These are phyloP conservation scores for Actinostola sp. DNA, from an alignment of 92 coral and sea anemone species.

Conservation along the genomic window DNA sequence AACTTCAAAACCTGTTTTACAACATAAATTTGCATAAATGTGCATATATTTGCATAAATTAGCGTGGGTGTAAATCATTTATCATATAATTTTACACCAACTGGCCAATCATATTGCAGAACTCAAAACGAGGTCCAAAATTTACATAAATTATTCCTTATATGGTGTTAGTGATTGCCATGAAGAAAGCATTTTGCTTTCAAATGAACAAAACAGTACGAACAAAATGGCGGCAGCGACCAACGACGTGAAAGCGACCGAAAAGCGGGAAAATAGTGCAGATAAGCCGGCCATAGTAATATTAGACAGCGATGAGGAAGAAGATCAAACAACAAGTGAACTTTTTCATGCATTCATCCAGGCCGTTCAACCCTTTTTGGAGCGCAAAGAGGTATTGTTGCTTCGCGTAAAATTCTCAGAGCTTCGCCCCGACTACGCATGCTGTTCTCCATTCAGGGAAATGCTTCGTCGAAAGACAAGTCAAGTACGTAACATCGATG, in stretches of 20 bases:
- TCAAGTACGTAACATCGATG: constrained; percentile 58
- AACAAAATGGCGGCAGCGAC: constrained; percentile 75
- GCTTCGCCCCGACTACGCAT: constrained; percentile 66
- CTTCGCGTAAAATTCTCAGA: constrained; percentile 72
- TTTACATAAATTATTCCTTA: constrained; percentile 68
- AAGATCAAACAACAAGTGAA: constrained; percentile 56
- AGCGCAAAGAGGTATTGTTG: constrained; percentile 56
- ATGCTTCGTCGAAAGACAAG: constrained; percentile 65
- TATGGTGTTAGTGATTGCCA: constrained; percentile 27
- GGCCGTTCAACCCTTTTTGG: constrained; percentile 66
- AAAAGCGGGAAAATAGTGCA: constrained; percentile 5
- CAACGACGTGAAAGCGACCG: background rate
- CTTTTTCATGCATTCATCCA: constrained; percentile 64
- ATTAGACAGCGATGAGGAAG: constrained; percentile 89
- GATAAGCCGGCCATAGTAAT: constrained; percentile 37
- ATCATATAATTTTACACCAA: background rate
- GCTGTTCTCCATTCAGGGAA: constrained; percentile 60
- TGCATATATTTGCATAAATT: constrained; percentile 44
- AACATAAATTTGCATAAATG: constrained; percentile 19
- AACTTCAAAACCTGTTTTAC: constrained; percentile 3
- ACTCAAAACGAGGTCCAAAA: background rate
- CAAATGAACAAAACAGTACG: background rate
- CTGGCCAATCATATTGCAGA: constrained; percentile 17
- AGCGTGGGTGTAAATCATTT: constrained; percentile 2
- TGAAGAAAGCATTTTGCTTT: background rate